phyloP scores from a whole-genome alignment of 2,888 invertebrate species.

The Anodontia alba region DNA sequence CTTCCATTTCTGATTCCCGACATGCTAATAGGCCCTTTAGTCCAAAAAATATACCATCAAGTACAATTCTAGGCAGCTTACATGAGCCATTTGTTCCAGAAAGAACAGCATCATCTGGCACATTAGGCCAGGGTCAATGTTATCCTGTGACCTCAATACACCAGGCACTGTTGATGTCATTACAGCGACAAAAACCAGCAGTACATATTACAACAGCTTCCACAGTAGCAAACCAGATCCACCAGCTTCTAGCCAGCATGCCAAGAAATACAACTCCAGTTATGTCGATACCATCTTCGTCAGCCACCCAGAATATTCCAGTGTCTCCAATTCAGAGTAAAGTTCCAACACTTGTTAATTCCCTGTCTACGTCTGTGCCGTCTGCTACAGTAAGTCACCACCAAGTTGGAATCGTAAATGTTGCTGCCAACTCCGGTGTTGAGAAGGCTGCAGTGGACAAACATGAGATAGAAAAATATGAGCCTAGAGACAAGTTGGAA shows the following conservation, averaged over 20 bases:
- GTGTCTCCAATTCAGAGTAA: slow-evolving; percentile 61
- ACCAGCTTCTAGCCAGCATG: slow-evolving; percentile 78
- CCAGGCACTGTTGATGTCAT: not conserved
- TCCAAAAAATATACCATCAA: slow-evolving; percentile 1
- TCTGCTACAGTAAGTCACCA: slow-evolving; percentile 52
- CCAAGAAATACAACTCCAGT: slow-evolving; percentile 29
- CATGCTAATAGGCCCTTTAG: not conserved
- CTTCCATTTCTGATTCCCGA: not conserved
- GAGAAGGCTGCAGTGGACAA: not conserved
- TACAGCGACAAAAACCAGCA: slow-evolving; percentile 51
- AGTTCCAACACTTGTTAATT: slow-evolving; percentile 60
- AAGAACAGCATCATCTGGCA: not conserved
- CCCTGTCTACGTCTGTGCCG: slow-evolving; percentile 51
- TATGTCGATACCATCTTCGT: slow-evolving; percentile 7
- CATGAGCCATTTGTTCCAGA: not conserved
- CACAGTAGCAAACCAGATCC: slow-evolving; percentile 77
- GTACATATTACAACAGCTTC: slow-evolving; percentile 72
- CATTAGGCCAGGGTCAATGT: not conserved
- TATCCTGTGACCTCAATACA: not conserved
- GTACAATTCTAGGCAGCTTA: not conserved
- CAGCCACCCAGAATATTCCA: not conserved
- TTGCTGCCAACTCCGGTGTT: slow-evolving; percentile 8
- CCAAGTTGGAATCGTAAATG: slow-evolving; percentile 27
- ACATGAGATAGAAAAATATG: slow-evolving; percentile 20
- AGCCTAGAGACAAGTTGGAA: slow-evolving; percentile 27